Evolutionary conservation across 2,797 vertebrate genomes (phyloP).

Genomic region (Gobionotothen gibberifrons): DNA sequence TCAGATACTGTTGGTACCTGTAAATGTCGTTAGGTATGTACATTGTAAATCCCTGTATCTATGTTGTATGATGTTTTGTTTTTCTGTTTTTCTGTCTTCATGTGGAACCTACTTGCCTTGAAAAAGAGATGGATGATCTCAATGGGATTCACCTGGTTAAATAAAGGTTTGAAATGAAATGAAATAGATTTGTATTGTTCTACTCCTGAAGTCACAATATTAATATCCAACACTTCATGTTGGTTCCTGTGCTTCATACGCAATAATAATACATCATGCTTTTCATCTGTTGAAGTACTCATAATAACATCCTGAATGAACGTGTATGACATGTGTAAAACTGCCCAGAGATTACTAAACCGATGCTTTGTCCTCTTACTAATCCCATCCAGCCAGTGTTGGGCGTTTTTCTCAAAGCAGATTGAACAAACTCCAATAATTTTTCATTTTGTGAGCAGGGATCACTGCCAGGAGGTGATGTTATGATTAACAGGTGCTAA

Average conservation of each 20-base stretch:
- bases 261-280: slow-evolving; percentile 18
- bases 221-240: slow-evolving; percentile 37
- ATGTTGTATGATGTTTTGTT: too few relatives aligned
- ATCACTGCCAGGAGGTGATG: slow-evolving; percentile 66
- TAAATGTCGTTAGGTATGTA: too few relatives aligned
- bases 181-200: neutral
- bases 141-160: too few relatives aligned
- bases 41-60: too few relatives aligned
- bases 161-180: too few relatives aligned
- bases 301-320: slow-evolving; percentile 45
- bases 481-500: slow-evolving; percentile 63
- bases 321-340: slow-evolving; percentile 53
- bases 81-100: too few relatives aligned
- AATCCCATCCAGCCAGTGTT: slow-evolving; percentile 54
- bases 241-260: slow-evolving; percentile 44
- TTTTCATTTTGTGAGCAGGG: slow-evolving; percentile 40
- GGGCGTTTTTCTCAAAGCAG: slow-evolving; percentile 26
- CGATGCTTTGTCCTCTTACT: slow-evolving; percentile 42
- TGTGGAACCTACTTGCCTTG: too few relatives aligned
- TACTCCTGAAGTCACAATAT: slow-evolving; percentile 12
- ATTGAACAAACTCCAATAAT: slow-evolving; percentile 47
- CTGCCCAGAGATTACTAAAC: slow-evolving; percentile 58
- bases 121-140: too few relatives aligned
- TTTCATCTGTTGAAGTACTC: slow-evolving; percentile 33
- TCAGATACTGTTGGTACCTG: too few relatives aligned